Evolutionary conservation across 2,797 vertebrate species (phyloP).

Genomic region (Perodicticus potto): DNA sequence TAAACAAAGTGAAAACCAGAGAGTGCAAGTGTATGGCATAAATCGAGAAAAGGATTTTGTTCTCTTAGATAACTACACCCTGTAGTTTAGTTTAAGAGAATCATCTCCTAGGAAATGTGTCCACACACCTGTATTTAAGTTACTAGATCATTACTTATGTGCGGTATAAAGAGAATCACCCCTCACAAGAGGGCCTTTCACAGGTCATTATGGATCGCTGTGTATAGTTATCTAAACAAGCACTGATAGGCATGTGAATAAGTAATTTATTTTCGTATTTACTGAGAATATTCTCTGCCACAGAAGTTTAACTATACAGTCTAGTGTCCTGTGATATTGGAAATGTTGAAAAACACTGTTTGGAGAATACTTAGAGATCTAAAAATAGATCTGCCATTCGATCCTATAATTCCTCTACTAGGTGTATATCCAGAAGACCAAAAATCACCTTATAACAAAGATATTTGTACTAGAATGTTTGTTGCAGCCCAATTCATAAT

Average conservation of each 20-base stretch:
- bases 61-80: background rate
- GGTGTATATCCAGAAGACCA: no score
- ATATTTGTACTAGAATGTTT: no score
- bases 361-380: no score
- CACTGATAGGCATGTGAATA: background rate
- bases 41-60: background rate
- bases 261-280: background rate
- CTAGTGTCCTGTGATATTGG: no score
- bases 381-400: no score
- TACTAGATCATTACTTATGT: background rate
- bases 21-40: background rate
- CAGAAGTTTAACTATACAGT: no score
- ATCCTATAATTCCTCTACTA: no score
- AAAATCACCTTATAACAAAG: no score
- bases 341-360: no score
- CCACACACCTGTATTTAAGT: background rate
- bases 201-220: background rate
- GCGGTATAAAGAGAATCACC: background rate
- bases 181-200: background rate
- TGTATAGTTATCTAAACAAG: background rate
- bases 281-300: background rate
- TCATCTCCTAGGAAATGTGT: background rate
- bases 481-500: no score
- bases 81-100: background rate
- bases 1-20: background rate